These are phyloP conservation scores for Vipera ursinii DNA, from an alignment of 2,797 vertebrate genomes.

Conservation along the genomic window DNA sequence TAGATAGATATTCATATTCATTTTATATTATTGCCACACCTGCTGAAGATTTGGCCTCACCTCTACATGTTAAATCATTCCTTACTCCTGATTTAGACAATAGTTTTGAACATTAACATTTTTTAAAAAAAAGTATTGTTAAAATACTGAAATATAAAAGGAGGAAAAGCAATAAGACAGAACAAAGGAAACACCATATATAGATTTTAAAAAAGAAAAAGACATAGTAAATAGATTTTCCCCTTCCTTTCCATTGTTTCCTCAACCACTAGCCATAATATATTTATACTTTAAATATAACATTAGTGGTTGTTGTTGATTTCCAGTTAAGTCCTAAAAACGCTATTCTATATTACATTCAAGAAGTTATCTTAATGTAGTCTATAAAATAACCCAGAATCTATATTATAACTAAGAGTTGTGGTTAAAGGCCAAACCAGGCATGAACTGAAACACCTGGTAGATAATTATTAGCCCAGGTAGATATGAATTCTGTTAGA, in stretches of 20 bases:
- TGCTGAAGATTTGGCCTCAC: not conserved
- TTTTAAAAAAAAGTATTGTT: not conserved
- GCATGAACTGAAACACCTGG: not conserved
- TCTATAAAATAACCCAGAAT: not conserved
- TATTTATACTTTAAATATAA: not conserved
- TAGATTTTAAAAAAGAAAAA: not conserved
- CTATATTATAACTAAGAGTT: not conserved
- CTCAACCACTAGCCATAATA: not conserved
- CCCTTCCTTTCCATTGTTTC: not conserved
- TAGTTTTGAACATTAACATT: not conserved
- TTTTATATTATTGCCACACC: not conserved
- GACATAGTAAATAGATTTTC: not conserved
- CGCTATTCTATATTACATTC: not conserved
- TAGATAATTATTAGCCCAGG: not conserved
- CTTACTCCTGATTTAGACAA: not conserved
- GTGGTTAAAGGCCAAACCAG: not conserved
- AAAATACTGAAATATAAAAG: not conserved
- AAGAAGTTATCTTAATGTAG: not conserved
- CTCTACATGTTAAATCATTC: not conserved
- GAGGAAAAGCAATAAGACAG: not conserved
- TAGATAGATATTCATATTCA: not conserved
- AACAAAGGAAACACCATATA: not conserved
- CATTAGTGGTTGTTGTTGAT: not conserved
- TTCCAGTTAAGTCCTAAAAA: not conserved
- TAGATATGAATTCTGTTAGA: not conserved